These are phyloP conservation scores for Megalops atlanticus DNA, from an alignment of 2,113 vertebrate species.

Conservation along the genomic window DNA sequence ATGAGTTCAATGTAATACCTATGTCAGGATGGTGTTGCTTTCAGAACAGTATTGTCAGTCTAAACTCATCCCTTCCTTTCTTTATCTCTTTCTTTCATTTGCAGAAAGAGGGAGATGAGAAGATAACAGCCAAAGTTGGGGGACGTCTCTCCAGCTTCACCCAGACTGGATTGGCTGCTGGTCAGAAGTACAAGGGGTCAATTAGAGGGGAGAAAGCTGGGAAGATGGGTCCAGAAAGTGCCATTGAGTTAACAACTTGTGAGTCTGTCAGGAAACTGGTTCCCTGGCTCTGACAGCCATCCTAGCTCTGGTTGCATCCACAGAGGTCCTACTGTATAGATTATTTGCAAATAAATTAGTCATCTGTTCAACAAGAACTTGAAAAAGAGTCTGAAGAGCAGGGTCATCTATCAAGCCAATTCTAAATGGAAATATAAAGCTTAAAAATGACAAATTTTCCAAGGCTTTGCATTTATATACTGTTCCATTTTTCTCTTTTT, in stretches of 20 bases:
- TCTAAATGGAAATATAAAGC: neutral
- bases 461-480: neutral
- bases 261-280: constrained; percentile 32
- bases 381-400: neutral
- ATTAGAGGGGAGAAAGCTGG: constrained; percentile 61
- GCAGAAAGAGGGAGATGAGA: constrained; percentile 65
- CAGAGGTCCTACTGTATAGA: neutral
- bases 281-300: neutral
- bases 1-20: no score
- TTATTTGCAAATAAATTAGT: neutral
- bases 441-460: no score
- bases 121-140: constrained; percentile 47
- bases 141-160: constrained; percentile 61
- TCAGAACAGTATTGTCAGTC: neutral
- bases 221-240: constrained; percentile 52
- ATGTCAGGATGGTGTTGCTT: neutral
- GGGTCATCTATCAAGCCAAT: neutral
- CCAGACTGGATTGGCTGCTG: constrained; percentile 69
- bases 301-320: neutral
- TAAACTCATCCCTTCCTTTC: no score
- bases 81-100: neutral
- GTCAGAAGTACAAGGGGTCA: constrained; percentile 66
- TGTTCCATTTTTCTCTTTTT: neutral
- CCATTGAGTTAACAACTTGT: constrained; percentile 67
- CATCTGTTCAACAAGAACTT: neutral